These are phyloP conservation scores for Nansenia antarctica DNA, from an alignment of 2,113 vertebrate genomes.

Conservation along the genomic window DNA sequence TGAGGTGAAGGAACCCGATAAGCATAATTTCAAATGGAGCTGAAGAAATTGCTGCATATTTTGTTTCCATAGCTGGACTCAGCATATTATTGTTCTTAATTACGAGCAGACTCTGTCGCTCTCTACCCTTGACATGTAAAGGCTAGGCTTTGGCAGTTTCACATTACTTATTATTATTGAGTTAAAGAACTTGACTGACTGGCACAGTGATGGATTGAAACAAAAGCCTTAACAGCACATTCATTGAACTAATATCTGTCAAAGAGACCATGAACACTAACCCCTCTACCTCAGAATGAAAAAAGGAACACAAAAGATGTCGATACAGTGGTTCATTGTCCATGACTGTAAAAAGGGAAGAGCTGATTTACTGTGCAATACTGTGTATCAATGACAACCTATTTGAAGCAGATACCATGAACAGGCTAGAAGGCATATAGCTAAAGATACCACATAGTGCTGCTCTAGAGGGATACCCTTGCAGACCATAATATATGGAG, in stretches of 20 bases:
- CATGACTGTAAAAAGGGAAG: neutral
- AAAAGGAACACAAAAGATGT: neutral
- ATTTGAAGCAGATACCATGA: too few species aligned
- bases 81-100: conserved; percentile 66
- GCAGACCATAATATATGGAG: too few species aligned
- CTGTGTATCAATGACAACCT: too few species aligned
- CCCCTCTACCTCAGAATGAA: neutral
- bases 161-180: conserved; percentile 44
- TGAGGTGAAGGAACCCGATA: conserved; percentile 73
- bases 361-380: neutral
- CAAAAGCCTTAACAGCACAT: conserved; percentile 68
- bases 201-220: conserved; percentile 61
- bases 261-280: neutral
- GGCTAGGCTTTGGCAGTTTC: conserved; percentile 59
- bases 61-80: conserved; percentile 61
- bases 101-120: conserved; percentile 54
- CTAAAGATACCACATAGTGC: too few species aligned
- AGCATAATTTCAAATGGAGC: conserved; percentile 74
- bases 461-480: too few species aligned
- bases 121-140: conserved; percentile 62
- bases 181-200: conserved; percentile 57
- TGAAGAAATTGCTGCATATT: conserved; percentile 70
- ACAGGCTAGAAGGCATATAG: too few species aligned
- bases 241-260: conserved; percentile 24
- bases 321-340: neutral